Percentiles rank a stretch among this genome's conserved stretches.
These are phyloP conservation scores for Aulostomus chinensis DNA, from an alignment of 2,797 vertebrate genomes.

Conservation along the genomic window DNA sequence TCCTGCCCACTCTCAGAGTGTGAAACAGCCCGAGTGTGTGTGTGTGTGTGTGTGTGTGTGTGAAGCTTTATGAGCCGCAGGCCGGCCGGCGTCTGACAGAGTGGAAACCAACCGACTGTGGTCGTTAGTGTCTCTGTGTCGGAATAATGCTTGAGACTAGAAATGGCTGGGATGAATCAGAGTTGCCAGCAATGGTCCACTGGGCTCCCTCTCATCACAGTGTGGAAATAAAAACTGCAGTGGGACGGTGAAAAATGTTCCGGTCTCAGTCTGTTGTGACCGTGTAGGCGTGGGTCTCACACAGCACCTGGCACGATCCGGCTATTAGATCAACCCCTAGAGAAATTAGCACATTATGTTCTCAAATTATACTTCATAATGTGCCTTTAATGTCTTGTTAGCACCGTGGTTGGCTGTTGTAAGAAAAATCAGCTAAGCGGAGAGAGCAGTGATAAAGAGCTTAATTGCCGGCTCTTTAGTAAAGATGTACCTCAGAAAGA, in stretches of 20 bases:
- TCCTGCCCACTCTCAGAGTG: no score
- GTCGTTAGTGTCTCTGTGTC: constrained; percentile 50
- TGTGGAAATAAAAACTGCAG: no score
- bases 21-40: no score
- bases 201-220: constrained; percentile 42
- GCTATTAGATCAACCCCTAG: constrained; percentile 33
- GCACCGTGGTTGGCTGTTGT: constrained; percentile 26
- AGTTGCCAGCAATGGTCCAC: constrained; percentile 29
- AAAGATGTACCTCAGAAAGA: neutral
- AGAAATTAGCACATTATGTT: constrained; percentile 68
- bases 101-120: constrained; percentile 33
- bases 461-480: constrained; percentile 10
- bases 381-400: constrained; percentile 66
- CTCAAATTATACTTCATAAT: constrained; percentile 69
- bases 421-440: constrained; percentile 24
- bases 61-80: no score
- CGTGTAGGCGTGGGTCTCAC: constrained; percentile 22
- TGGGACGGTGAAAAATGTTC: no score
- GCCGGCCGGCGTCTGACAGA: constrained; percentile 34
- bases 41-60: no score
- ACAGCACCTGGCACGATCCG: constrained; percentile 18
- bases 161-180: constrained; percentile 55
- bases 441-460: constrained; percentile 16
- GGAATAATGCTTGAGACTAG: constrained; percentile 47
- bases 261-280: no score